Evolutionary conservation across 2,113 vertebrate species (phyloP).

Genomic region (Aphelocoma coerulescens): DNA sequence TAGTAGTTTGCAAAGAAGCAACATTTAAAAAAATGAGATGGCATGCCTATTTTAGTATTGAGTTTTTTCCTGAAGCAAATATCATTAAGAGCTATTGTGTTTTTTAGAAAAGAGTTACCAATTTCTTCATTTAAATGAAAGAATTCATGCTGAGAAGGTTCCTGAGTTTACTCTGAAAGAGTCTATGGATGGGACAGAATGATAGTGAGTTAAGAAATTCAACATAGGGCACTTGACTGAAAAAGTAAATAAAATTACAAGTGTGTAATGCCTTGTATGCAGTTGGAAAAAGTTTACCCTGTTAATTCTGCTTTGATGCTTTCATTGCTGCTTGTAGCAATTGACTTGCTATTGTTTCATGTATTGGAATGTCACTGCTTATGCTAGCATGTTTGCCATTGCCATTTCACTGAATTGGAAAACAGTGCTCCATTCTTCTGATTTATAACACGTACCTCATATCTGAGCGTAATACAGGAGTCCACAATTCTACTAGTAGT

Average conservation of each 20-base stretch:
- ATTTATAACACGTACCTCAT: not conserved
- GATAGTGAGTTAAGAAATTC: not conserved
- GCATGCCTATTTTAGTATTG: not conserved
- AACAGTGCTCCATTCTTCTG: not conserved
- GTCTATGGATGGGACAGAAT: not conserved
- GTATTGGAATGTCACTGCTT: conserved; percentile 11
- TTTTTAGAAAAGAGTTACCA: not conserved
- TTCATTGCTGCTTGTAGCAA: not conserved
- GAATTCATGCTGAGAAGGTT: not conserved
- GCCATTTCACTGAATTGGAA: not conserved
- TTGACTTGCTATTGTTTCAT: not conserved
- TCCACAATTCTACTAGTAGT: not conserved
- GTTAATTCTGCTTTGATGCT: conserved; percentile 2
- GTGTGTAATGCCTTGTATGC: conserved; percentile 52
- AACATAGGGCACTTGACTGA: not conserved
- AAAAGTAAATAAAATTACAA: not conserved
- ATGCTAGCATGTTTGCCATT: conserved; percentile 29
- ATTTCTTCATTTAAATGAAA: not conserved
- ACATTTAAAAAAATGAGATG: not conserved
- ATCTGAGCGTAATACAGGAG: not conserved
- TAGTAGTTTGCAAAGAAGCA: not conserved
- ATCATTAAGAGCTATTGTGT: not conserved
- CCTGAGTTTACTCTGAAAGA: not conserved
- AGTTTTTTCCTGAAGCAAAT: not conserved
- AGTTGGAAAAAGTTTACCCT: not conserved